Conservation (phyloP, 2,888 invertebrate genomes). For the Tubulanus polymorphus region DNA sequence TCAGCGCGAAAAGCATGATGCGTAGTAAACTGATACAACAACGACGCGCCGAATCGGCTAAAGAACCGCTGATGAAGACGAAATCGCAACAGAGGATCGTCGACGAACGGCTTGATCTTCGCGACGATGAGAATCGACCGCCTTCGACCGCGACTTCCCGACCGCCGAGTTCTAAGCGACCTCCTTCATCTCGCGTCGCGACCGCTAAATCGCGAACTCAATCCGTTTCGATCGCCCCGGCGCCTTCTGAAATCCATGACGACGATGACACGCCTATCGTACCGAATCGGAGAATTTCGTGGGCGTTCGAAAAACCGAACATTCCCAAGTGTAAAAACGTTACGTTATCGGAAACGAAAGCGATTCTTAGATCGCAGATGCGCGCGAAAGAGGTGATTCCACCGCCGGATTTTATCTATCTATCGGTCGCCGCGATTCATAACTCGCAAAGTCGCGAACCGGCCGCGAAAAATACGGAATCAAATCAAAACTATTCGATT, state of each 20-base stretch:
- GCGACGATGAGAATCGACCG: neutral
- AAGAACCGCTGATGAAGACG: neutral
- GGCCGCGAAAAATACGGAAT: constrained; percentile 32
- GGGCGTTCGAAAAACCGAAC: constrained; percentile 48
- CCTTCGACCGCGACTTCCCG: constrained; percentile 5
- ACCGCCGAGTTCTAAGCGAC: constrained; percentile 26
- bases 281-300: constrained; percentile 39
- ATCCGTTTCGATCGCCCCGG: constrained; percentile 25
- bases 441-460: no score
- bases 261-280: constrained; percentile 13
- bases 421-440: constrained; percentile 47
- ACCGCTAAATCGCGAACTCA: constrained; percentile 13
- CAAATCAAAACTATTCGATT: constrained; percentile 31
- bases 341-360: constrained; percentile 44
- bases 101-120: neutral
- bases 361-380: constrained; percentile 47
- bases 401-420: constrained; percentile 49
- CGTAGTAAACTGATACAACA: constrained; percentile 38
- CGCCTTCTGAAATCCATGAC: constrained; percentile 6
- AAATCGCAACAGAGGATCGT: constrained; percentile 2
- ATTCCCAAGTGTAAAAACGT: constrained; percentile 34
- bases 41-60: neutral
- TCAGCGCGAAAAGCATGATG: constrained; percentile 34
- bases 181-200: constrained; percentile 18
- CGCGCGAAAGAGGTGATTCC: constrained; percentile 37